Evolutionary conservation across 2,797 vertebrate genomes (phyloP).

Genomic region (Scolopax bukidnonensis): DNA sequence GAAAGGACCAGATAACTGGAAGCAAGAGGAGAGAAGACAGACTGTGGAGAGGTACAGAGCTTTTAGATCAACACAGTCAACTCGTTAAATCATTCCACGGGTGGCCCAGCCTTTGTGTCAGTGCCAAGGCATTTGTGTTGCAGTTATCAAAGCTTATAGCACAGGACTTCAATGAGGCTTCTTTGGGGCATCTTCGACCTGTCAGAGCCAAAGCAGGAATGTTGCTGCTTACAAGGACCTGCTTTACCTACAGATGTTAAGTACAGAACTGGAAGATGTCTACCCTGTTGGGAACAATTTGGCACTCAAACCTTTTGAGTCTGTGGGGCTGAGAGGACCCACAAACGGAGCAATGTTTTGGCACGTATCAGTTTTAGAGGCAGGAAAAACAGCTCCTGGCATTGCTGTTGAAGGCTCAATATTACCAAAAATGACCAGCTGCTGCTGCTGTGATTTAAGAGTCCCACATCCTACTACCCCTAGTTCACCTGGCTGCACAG

Average conservation of each 20-base stretch:
- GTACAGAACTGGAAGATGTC: accelerated
- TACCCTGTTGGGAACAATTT: background rate
- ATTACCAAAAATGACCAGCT: background rate
- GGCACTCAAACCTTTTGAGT: background rate
- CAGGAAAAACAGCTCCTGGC: background rate
- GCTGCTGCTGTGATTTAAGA: background rate
- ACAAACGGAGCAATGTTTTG: background rate
- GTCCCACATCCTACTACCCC: background rate
- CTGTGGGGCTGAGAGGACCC: background rate
- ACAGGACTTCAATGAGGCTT: background rate
- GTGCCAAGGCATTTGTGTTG: background rate
- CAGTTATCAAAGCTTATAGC: background rate
- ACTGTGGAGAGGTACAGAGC: background rate
- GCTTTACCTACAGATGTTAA: background rate
- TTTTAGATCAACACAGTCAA: background rate
- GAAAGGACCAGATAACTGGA: background rate
- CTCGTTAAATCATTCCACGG: background rate
- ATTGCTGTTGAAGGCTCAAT: background rate
- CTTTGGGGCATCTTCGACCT: background rate
- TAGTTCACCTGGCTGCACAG: background rate
- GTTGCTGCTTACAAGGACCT: background rate
- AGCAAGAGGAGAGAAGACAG: background rate
- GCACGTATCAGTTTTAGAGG: background rate
- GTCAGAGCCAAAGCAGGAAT: background rate
- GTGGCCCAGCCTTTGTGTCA: background rate